Percentiles rank a stretch among this genome's conserved stretches.
phyloP scores from a whole-genome alignment of 2,797 vertebrate genomes.

The Enteromius trimaculatus region DNA sequence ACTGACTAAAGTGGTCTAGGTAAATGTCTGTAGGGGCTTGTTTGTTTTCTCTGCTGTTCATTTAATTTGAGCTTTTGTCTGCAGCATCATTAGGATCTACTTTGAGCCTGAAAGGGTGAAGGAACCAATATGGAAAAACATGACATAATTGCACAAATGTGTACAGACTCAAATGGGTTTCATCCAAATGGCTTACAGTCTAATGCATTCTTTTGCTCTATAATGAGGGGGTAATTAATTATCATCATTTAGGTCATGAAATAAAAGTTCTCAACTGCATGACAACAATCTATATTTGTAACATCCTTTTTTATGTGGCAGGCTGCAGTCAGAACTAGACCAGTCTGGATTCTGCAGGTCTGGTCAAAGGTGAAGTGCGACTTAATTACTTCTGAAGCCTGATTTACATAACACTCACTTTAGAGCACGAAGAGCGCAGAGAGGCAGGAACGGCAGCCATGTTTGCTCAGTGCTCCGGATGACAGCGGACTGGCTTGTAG shows the following conservation, averaged over 20 bases:
- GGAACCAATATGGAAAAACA: not conserved
- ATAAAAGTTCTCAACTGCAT: conserved; percentile 2
- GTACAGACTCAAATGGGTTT: not conserved
- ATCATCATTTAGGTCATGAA: conserved; percentile 32
- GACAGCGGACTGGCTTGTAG: conserved; percentile 32
- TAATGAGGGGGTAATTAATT: conserved; percentile 2
- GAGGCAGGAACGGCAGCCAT: conserved; percentile 33
- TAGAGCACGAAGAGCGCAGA: conserved; percentile 40
- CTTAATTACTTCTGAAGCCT: conserved; percentile 58
- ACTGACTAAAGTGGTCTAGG: not conserved
- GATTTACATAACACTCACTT: conserved; percentile 60
- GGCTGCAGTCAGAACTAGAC: conserved; percentile 39
- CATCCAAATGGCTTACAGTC: conserved; percentile 1
- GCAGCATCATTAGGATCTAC: not conserved
- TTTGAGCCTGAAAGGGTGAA: conserved; percentile 21
- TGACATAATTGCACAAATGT: conserved; percentile 9
- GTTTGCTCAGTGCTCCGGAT: conserved; percentile 27
- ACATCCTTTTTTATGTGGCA: conserved; percentile 18
- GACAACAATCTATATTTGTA: conserved; percentile 12
- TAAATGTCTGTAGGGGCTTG: not conserved
- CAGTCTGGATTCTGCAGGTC: conserved; percentile 52
- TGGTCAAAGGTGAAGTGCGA: conserved; percentile 54
- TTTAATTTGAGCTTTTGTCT: conserved; percentile 7
- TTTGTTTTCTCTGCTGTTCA: conserved; percentile 1
- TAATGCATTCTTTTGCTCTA: not conserved